Conservation (phyloP, 2,888 invertebrate genomes). For the Microctonus brassicae region DNA sequence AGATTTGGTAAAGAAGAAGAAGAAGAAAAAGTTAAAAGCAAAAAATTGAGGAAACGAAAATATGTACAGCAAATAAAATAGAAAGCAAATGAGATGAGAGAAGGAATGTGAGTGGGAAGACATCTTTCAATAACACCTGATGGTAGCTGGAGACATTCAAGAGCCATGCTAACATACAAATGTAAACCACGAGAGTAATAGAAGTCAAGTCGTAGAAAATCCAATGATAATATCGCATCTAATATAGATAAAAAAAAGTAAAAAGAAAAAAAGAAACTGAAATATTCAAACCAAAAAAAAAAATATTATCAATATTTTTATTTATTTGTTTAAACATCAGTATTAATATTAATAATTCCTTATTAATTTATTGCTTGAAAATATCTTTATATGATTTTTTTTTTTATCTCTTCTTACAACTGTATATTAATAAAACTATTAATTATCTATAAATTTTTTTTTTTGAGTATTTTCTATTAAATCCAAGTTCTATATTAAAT, state of each 20-base stretch:
- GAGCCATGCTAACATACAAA: slow-evolving; percentile 44
- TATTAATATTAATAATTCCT: too few species aligned
- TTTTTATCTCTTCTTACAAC: too few species aligned
- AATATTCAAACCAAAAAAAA: too few species aligned
- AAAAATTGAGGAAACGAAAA: background rate
- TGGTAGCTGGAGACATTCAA: slow-evolving; percentile 55
- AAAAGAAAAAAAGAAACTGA: too few species aligned
- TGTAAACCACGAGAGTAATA: slow-evolving; percentile 30
- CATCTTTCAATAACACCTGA: slow-evolving; percentile 49
- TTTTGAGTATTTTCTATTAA: too few species aligned
- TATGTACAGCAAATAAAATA: background rate
- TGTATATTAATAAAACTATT: too few species aligned
- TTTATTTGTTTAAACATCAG: too few species aligned
- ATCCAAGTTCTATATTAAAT: too few species aligned
- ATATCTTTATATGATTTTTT: too few species aligned
- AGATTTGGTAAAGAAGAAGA: slow-evolving; percentile 40
- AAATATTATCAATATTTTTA: too few species aligned
- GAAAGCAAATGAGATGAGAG: background rate
- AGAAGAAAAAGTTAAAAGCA: background rate
- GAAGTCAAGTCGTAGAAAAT: slow-evolving; percentile 28
- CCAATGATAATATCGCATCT: slow-evolving; percentile 1
- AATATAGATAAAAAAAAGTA: background rate
- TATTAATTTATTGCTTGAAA: too few species aligned
- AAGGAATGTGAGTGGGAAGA: slow-evolving; percentile 8
- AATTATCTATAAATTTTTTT: too few species aligned